Evolutionary conservation across 2,888 invertebrate genomes (phyloP).

Genomic region (Xestoiulus laeticollis): DNA sequence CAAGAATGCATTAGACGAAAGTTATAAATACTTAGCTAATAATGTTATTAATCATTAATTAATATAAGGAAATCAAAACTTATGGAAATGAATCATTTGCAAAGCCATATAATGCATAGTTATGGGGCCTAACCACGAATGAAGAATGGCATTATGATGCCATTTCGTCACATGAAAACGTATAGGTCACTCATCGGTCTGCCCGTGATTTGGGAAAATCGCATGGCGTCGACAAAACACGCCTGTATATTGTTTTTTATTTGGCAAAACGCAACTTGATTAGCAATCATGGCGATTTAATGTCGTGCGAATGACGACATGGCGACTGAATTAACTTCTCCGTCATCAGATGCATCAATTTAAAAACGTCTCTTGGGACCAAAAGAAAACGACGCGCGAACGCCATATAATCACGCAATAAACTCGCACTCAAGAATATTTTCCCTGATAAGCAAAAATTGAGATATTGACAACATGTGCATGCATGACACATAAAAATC

Average conservation of each 20-base stretch:
- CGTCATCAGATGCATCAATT: constrained; percentile 3
- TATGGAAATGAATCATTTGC: too few species aligned
- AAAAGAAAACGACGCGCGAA: background rate
- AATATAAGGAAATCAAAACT: too few species aligned
- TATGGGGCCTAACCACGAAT: too few species aligned
- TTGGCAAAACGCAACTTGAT: background rate
- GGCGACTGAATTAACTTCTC: background rate
- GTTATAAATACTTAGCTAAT: too few species aligned
- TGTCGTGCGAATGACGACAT: background rate
- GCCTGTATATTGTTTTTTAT: background rate
- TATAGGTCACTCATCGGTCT: too few species aligned
- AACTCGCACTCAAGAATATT: background rate
- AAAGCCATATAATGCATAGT: too few species aligned
- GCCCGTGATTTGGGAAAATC: background rate
- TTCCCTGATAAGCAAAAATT: background rate
- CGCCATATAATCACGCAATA: background rate
- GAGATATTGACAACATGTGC: constrained; percentile 19
- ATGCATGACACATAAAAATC: constrained; percentile 21
- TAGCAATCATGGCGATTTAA: background rate
- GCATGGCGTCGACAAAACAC: background rate
- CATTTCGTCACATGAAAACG: too few species aligned
- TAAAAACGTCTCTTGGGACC: background rate
- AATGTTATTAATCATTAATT: too few species aligned
- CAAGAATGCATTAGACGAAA: too few species aligned
- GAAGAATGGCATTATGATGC: too few species aligned